phyloP scores from a whole-genome alignment of 2,113 vertebrate species.

The Fulica atra region DNA sequence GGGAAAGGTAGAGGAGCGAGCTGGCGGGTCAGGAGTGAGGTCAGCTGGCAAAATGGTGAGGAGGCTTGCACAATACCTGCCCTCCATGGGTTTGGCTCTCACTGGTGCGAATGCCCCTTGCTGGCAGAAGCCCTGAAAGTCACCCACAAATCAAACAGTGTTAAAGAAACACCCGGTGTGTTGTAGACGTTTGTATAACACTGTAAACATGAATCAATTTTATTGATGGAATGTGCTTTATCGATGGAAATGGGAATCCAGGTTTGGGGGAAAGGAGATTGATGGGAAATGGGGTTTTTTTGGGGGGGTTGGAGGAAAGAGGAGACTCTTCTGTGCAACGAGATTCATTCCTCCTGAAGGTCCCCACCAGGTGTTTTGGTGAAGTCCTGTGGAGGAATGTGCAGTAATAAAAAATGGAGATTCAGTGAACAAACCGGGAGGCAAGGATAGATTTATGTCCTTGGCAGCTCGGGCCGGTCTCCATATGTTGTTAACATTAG shows the following conservation, averaged over 20 bases:
- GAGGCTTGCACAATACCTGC: neutral
- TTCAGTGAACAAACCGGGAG: conserved; percentile 11
- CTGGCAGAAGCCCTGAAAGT: neutral
- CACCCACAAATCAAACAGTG: neutral
- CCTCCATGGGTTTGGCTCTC: neutral
- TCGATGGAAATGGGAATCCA: neutral
- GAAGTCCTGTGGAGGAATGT: conserved; percentile 19
- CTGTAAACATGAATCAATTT: neutral
- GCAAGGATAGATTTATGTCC: conserved; percentile 41
- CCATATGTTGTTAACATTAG: conserved; percentile 55
- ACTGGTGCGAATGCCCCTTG: neutral
- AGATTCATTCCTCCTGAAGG: conserved; percentile 4
- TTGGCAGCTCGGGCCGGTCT: conserved; percentile 20
- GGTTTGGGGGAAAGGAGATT: neutral
- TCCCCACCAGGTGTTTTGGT: conserved; percentile 36
- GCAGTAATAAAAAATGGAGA: conserved; percentile 19
- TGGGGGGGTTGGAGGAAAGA: neutral
- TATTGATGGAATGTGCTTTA: neutral
- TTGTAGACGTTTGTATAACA: neutral
- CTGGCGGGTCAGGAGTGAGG: neutral
- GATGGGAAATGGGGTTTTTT: neutral
- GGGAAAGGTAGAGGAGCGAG: neutral
- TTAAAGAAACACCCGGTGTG: neutral
- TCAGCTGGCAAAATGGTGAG: conserved; percentile 23
- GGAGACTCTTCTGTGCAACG: neutral